These are phyloP conservation scores for Penaeus japonicus DNA, from an alignment of 1,140 invertebrate species.

Conservation along the genomic window DNA sequence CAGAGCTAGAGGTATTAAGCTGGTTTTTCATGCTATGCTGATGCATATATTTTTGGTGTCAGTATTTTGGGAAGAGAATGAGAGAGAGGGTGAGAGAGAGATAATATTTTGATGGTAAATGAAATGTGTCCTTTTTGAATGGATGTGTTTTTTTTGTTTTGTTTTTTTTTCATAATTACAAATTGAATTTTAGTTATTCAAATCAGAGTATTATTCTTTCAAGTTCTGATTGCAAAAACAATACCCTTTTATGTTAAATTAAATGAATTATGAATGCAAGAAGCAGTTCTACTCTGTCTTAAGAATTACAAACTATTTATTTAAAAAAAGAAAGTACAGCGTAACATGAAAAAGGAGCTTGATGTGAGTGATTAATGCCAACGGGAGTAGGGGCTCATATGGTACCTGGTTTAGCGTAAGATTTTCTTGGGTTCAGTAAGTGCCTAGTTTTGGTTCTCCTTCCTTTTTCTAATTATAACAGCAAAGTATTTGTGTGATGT, in stretches of 20 bases:
- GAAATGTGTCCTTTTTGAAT: no score
- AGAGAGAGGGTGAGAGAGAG: no score
- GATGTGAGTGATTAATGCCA: background rate
- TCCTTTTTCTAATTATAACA: constrained; percentile 42
- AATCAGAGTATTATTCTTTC: no score
- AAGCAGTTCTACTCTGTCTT: no score
- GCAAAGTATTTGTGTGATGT: constrained; percentile 48
- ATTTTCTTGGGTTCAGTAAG: constrained; percentile 55
- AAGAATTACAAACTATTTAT: no score
- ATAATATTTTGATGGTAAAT: no score
- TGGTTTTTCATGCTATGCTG: constrained; percentile 38
- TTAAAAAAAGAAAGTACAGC: background rate
- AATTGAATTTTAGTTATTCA: background rate
- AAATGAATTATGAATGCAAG: no score
- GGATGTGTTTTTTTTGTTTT: background rate
- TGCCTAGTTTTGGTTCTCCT: constrained; percentile 44
- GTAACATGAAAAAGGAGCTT: constrained; percentile 27
- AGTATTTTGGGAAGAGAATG: no score
- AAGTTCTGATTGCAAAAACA: no score
- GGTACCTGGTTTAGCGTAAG: constrained; percentile 53
- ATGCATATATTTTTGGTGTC: no score
- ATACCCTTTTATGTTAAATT: no score
- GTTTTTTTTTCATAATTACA: constrained; percentile 11
- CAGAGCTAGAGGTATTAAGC: constrained; percentile 11
- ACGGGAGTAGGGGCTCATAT: constrained; percentile 44